A percentile compares a stretch with the other conserved stretches of the same genome.
Conservation (phyloP, 2,113 vertebrate species). For the Perccottus glenii region DNA sequence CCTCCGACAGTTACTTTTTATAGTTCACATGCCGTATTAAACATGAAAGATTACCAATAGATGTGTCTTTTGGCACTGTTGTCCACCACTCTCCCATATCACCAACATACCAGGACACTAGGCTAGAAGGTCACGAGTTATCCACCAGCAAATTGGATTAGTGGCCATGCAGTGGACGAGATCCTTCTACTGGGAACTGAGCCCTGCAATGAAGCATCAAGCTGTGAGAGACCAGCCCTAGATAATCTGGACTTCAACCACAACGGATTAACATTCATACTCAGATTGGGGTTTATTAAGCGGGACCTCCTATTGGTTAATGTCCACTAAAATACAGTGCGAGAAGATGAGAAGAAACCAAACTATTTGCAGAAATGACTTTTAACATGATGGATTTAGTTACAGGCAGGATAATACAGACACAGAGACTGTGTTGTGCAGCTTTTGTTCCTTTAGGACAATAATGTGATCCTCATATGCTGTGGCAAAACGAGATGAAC, state of each 20-base stretch:
- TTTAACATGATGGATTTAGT: constrained; percentile 15
- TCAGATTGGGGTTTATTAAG: constrained; percentile 19
- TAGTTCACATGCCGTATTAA: constrained; percentile 10
- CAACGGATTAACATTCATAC: constrained; percentile 69
- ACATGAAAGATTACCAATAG: constrained; percentile 79
- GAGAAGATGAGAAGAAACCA: constrained; percentile 21
- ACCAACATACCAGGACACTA: constrained; percentile 71
- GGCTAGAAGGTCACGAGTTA: constrained; percentile 73
- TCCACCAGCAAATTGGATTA: constrained; percentile 51
- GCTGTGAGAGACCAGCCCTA: constrained; percentile 42
- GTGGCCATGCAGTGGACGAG: constrained; percentile 60
- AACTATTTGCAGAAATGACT: constrained; percentile 19
- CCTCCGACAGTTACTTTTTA: constrained; percentile 23
- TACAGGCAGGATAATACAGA: not conserved
- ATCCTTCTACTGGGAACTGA: constrained; percentile 72
- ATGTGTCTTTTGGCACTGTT: constrained; percentile 81
- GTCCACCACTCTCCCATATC: constrained; percentile 94
- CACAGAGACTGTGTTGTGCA: not conserved
- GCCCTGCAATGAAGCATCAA: constrained; percentile 79
- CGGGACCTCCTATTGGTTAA: constrained; percentile 16
- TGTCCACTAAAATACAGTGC: constrained; percentile 19
- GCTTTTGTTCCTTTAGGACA: constrained; percentile 5
- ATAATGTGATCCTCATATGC: not conserved
- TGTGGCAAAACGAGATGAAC: constrained; percentile 50
- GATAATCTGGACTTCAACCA: constrained; percentile 76